Conservation (phyloP, 1,140 invertebrate genomes). For the Pectinophora gossypiella region DNA sequence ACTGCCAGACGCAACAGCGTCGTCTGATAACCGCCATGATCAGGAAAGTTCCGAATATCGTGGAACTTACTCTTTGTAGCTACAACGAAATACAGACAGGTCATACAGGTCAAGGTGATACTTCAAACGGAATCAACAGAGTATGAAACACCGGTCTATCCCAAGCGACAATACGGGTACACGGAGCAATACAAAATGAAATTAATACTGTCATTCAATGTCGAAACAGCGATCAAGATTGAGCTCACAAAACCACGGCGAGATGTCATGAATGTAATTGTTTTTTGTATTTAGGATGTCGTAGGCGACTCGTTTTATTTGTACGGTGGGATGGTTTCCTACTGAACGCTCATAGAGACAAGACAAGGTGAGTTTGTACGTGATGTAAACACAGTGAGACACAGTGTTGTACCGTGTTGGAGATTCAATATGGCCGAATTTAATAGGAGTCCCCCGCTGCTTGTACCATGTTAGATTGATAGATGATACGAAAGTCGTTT, state of each 20-base stretch:
- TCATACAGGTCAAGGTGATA: too few species aligned
- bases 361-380: background rate
- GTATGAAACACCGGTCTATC: too few species aligned
- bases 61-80: too few species aligned
- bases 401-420: slow-evolving; percentile 17
- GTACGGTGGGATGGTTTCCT: slow-evolving; percentile 11
- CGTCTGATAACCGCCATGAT: too few species aligned
- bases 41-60: too few species aligned
- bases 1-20: too few species aligned
- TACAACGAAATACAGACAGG: too few species aligned
- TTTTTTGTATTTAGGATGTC: slow-evolving; percentile 39
- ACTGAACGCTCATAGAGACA: background rate
- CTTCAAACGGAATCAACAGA: too few species aligned
- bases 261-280: slow-evolving; percentile 43
- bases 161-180: too few species aligned
- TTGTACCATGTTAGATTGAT: slow-evolving; percentile 51
- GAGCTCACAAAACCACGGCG: slow-evolving; percentile 25
- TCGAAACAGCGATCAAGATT: slow-evolving; percentile 32
- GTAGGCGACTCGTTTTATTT: slow-evolving; percentile 32
- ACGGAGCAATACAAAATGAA: slow-evolving; percentile 22
- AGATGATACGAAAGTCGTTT: slow-evolving; percentile 46
- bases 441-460: slow-evolving; percentile 51
- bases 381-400: slow-evolving; percentile 15
- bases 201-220: slow-evolving; percentile 38
- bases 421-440: slow-evolving; percentile 16